These are phyloP conservation scores for Perizoma affinitatum DNA, from an alignment of 2,888 invertebrate genomes.

Conservation along the genomic window DNA sequence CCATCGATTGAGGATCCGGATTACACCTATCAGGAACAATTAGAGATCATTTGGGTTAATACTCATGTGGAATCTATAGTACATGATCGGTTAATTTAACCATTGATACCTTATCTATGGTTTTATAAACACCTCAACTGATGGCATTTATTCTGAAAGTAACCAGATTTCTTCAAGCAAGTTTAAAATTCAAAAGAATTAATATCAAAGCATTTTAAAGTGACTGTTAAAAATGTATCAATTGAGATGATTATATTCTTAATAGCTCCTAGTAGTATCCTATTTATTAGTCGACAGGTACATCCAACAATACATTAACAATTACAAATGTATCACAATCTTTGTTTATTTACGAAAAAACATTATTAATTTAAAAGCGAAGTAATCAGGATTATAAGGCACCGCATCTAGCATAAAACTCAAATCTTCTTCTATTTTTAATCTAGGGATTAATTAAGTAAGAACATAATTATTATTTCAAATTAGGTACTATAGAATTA, in stretches of 20 bases:
- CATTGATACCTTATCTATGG: too few relatives aligned
- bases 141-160: conserved; percentile 26
- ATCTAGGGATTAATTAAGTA: too few relatives aligned
- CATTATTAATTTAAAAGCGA: conserved; percentile 41
- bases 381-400: conserved; percentile 20
- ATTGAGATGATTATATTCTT: conserved; percentile 44
- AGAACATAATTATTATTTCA: too few relatives aligned
- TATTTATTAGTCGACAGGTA: conserved; percentile 37
- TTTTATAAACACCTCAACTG: conserved; percentile 53
- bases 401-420: conserved; percentile 24
- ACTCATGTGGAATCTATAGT: conserved; percentile 38
- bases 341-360: conserved; percentile 22
- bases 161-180: background rate
- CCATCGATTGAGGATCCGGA: conserved; percentile 46
- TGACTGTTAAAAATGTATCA: conserved; percentile 36
- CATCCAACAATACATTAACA: conserved; percentile 36
- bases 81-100: conserved; percentile 10
- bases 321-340: conserved; percentile 30
- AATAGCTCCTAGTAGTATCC: conserved; percentile 39
- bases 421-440: background rate
- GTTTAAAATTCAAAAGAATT: background rate
- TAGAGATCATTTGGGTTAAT: conserved; percentile 67
- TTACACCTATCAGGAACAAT: conserved; percentile 68
- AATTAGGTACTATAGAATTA: too few relatives aligned
- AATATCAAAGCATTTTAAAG: background rate